Percentiles rank a stretch among this genome's conserved stretches.
Evolutionary conservation across 1,140 invertebrate genomes (phyloP).

Genomic region (Zaprionus nigranus): DNA sequence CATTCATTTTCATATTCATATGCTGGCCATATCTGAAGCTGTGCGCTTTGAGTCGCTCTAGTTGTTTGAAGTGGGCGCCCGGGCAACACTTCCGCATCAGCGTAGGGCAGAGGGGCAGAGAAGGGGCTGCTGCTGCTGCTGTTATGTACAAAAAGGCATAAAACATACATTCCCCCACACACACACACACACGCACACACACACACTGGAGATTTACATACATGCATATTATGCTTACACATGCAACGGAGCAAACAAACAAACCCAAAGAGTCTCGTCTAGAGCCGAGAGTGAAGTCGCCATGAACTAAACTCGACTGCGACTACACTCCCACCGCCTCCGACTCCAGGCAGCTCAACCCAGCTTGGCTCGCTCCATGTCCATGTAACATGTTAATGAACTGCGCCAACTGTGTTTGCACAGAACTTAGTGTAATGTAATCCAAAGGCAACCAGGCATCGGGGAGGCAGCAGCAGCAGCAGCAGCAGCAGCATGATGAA

Average conservation of each 20-base stretch:
- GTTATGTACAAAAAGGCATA: conserved; percentile 64
- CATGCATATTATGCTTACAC: conserved; percentile 68
- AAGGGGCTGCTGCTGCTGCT: conserved; percentile 1
- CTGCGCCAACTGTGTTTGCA: conserved; percentile 83
- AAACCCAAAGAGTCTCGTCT: conserved; percentile 63
- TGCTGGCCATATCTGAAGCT: conserved; percentile 53
- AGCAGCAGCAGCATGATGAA: conserved; percentile 28
- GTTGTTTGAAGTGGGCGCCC: conserved; percentile 71
- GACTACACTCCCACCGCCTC: conserved; percentile 6
- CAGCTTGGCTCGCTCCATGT: conserved; percentile 45
- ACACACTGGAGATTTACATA: conserved; percentile 31
- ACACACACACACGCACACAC: conserved; percentile 5
- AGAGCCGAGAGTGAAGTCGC: conserved; percentile 66
- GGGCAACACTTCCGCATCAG: conserved; percentile 72
- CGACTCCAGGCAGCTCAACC: neutral
- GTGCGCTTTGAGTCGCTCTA: conserved; percentile 66
- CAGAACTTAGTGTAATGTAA: conserved; percentile 83
- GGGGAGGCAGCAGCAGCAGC: conserved; percentile 14
- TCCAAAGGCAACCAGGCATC: conserved; percentile 58
- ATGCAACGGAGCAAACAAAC: conserved; percentile 74
- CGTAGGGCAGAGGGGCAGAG: conserved; percentile 2
- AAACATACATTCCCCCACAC: conserved; percentile 26
- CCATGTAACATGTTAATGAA: conserved; percentile 83
- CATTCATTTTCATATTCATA: conserved; percentile 52
- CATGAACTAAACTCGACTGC: conserved; percentile 56